Base-by-base conservation (phyloP, 2,888 invertebrate genomes). In the Drosophila eohydei region DNA sequence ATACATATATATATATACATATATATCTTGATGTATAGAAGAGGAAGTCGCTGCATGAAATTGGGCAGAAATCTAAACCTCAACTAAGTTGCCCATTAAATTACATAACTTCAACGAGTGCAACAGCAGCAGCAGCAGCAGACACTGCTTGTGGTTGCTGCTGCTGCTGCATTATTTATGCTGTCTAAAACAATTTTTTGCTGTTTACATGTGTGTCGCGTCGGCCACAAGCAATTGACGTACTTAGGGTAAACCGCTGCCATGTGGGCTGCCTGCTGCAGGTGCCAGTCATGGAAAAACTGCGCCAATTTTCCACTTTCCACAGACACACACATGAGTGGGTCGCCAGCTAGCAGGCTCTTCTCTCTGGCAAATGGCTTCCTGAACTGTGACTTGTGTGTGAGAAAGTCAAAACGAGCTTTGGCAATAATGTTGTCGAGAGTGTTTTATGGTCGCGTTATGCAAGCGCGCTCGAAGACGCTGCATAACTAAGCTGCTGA, bases 361-460 rank as follows among this genome's bases (percentile, higher is more conserved):
- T 63, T 52, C 74, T 65, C 56, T 41, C 4, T 30, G 55, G 81
- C 76, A 84, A 86, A 86, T 89, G 79, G 79, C 81, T 87, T 87
- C 86, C 86, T 89, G 88, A 78, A 84, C 77, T 78, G 77, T 57
- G 87, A 89, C 81, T 86, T 80, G 80, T 88, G 87, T 87, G 88
- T 87, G 88, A 87, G 86, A 86, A 89, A 86, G 89, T 85, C 81
- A 52, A 76, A 59, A 32, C 48, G 48, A 50, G 48, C 48, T 30
- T 2, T 63, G 57, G 60, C 41, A 73, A 88, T 88, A 83, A 80
- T 70, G 72, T 77, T 86, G 88, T 88, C 88, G 56, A 83, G 74
- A 74, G 81, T 84, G 79, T 79, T 81, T 89, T 90, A 90, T 89
- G 90, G 78, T 52, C 76, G 57, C 30, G 80, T 83, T 83, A 83